These are phyloP conservation scores for Rhipidura dahli DNA, from an alignment of 2,113 vertebrate genomes.

Conservation along the genomic window DNA sequence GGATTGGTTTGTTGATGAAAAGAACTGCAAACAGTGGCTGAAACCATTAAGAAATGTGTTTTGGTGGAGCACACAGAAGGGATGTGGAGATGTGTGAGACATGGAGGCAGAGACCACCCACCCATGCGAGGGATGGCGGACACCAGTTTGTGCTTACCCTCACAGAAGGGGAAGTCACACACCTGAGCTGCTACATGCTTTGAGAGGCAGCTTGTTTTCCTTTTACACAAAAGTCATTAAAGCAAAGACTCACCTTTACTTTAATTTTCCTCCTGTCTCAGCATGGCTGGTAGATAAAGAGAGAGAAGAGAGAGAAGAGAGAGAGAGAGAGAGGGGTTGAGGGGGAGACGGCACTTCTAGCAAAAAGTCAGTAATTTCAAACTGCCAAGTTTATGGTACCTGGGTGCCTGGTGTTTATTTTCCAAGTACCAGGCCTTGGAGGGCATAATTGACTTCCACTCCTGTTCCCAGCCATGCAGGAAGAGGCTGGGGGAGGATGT, in stretches of 20 bases:
- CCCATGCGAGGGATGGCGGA: rapidly evolving
- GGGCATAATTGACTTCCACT: not conserved
- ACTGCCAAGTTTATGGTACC: not conserved
- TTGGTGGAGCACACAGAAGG: not conserved
- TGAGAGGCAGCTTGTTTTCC: not conserved
- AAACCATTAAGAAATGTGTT: not conserved
- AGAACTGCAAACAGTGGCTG: not conserved
- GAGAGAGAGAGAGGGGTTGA: too few species aligned
- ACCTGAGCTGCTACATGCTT: not conserved
- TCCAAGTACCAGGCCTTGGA: not conserved
- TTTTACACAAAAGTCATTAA: not conserved
- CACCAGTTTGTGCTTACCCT: not conserved
- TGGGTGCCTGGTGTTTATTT: not conserved
- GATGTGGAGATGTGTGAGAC: not conserved
- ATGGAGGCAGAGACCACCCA: not conserved
- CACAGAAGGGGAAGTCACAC: too few species aligned
- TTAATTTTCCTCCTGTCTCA: not conserved
- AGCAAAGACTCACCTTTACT: not conserved
- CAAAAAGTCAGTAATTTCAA: not conserved
- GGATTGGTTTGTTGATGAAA: not conserved
- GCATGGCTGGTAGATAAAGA: not conserved
- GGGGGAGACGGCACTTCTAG: not conserved
- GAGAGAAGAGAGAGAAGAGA: not conserved
- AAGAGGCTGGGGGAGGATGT: not conserved
- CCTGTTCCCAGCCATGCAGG: rapidly evolving